Base-by-base conservation (phyloP, 2,888 invertebrate species). In the Caenorhabditis virilis region DNA sequence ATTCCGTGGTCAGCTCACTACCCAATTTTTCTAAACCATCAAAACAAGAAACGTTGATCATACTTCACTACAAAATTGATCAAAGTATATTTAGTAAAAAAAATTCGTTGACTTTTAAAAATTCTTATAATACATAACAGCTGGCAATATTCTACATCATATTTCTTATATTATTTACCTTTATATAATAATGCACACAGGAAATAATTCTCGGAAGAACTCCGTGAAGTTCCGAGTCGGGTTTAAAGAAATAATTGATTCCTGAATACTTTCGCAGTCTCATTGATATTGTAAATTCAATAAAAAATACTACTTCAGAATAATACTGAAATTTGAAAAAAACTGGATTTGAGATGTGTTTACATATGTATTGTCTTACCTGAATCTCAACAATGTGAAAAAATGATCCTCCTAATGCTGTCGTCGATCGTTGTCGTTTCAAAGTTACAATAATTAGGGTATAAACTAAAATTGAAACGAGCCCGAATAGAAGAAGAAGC, bases 161-260 rank as follows among this genome's bases (percentile, higher is more conserved):
- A 13, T 13, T 9, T 13, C 30, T 13, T 6, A 9, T 30, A 9
- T 38, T n/a, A 22, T 49, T 48, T 11, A 64, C 64, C 51, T 64
- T 64, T 1, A 64, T 58, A 35, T 64, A 64, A 38, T 64, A 64
- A 47, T 64, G 64, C 20, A 64, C 35, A 3, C 54, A 58, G 1
- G 64, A 64, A 16, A 64, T 54, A 5, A 54, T 3, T 43, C 58
- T 23, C 6, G 64, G 58, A 26, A 64, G 16, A 6, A 58, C 20
- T 16, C 58, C 58, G 15, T 20, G 13, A 0, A 54, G 26, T 20
- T 58, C 41, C 1, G 50, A 45, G 35, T 58, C 35, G 11, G 50
- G 46, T 16, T 64, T 58, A 22, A 64, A 64, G 5, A 58, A 51
- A 11, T 53, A n/a, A 20, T 64, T 52, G 5, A 64, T 42, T 16